A percentile compares a stretch with the other conserved stretches of the same genome.
Evolutionary conservation across 2,113 vertebrate genomes (phyloP).

Genomic region (Haemorhous mexicanus): DNA sequence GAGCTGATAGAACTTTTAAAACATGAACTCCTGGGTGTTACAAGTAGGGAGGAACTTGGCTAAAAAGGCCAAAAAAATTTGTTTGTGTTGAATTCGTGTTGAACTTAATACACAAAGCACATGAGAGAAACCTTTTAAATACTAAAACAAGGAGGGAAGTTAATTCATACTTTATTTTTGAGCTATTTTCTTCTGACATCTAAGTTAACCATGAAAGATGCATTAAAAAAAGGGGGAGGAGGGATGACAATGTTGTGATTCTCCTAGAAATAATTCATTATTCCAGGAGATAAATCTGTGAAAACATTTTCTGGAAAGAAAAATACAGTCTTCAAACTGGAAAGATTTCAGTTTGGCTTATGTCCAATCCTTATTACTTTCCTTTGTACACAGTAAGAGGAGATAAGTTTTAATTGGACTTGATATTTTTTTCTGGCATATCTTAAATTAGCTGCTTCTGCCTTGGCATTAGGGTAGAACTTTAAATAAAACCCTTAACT

Average conservation of each 20-base stretch:
- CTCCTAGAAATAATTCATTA: slow-evolving; percentile 43
- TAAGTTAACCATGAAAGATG: not conserved
- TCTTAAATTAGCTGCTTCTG: slow-evolving; percentile 43
- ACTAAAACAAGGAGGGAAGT: not conserved
- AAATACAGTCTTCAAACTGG: not conserved
- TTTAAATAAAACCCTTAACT: slow-evolving; percentile 27
- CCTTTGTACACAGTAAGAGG: not conserved
- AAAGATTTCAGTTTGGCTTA: not conserved
- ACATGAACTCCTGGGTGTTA: not conserved
- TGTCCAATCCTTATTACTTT: slow-evolving; percentile 18
- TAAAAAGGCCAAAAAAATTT: not conserved
- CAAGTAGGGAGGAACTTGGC: not conserved
- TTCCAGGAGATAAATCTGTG: slow-evolving; percentile 39
- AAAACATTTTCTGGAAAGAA: slow-evolving; percentile 33
- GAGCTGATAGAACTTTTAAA: not conserved
- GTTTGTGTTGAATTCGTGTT: not conserved
- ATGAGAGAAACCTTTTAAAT: not conserved
- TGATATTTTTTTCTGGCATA: not conserved
- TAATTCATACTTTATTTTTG: not conserved
- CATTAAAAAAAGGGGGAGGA: accelerated
- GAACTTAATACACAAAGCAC: not conserved
- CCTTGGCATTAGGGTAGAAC: not conserved
- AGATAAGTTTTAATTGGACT: slow-evolving; percentile 44
- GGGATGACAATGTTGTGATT: not conserved
- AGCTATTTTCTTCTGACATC: not conserved